These are phyloP conservation scores for Acipenser oxyrinchus DNA, from an alignment of 2,797 vertebrate genomes.

Conservation along the genomic window DNA sequence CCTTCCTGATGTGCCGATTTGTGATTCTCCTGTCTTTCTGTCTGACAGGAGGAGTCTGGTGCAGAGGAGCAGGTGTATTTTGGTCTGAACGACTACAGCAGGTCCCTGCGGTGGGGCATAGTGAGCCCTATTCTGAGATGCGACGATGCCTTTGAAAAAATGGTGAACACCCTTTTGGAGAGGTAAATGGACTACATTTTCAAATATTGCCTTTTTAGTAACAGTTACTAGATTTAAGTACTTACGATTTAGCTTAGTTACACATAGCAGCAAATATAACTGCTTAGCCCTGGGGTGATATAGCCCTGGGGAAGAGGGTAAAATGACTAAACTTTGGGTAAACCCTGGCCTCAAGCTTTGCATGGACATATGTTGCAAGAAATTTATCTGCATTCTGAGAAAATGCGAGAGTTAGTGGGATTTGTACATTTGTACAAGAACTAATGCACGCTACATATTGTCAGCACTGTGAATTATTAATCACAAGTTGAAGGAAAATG, in stretches of 20 bases:
- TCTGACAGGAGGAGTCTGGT: constrained; percentile 64
- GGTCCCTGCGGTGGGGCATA: constrained; percentile 90
- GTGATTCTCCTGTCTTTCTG: constrained; percentile 1
- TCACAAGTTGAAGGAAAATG: too few relatives aligned
- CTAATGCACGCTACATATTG: too few relatives aligned
- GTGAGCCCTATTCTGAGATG: constrained; percentile 90
- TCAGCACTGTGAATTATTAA: too few relatives aligned
- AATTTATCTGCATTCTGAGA: too few relatives aligned
- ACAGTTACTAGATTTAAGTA: neutral
- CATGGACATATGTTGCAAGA: too few relatives aligned
- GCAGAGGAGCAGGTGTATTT: constrained; percentile 79
- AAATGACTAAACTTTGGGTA: too few relatives aligned
- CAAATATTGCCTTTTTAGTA: neutral
- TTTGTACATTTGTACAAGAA: too few relatives aligned
- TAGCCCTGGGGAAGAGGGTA: too few relatives aligned
- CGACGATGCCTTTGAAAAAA: constrained; percentile 95
- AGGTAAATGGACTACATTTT: constrained; percentile 58
- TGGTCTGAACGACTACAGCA: constrained; percentile 86
- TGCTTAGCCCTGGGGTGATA: too few relatives aligned
- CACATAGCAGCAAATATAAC: too few relatives aligned
- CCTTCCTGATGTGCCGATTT: neutral
- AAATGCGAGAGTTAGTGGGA: too few relatives aligned
- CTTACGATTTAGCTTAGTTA: neutral
- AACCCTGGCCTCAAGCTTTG: too few relatives aligned
- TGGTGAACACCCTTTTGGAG: constrained; percentile 86